These are phyloP conservation scores for Trypoxylus dichotomus DNA, from an alignment of 1,140 invertebrate species.

Conservation along the genomic window DNA sequence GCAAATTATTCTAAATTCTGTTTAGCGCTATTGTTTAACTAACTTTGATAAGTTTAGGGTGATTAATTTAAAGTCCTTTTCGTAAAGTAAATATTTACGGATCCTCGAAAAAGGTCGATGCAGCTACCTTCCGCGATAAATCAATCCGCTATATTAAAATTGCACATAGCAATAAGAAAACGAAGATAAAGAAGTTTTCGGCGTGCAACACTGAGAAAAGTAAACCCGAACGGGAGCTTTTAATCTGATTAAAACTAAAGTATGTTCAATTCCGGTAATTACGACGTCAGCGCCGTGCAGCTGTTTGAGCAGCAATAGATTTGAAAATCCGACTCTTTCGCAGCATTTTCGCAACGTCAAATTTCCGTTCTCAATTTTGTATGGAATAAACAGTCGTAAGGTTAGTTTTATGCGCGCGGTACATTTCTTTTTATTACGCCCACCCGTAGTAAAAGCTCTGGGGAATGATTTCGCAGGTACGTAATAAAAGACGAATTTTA, in stretches of 20 bases:
- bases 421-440: not conserved
- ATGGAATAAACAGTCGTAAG: not conserved
- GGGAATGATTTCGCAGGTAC: not conserved
- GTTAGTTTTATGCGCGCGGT: not conserved
- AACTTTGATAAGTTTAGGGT: too few relatives aligned
- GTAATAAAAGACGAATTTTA: conserved; percentile 1
- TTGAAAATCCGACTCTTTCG: not conserved
- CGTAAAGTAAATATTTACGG: too few relatives aligned
- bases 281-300: not conserved
- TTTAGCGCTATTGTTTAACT: too few relatives aligned
- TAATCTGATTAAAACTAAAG: conserved; percentile 1
- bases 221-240: not conserved
- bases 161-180: not conserved
- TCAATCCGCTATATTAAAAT: not conserved
- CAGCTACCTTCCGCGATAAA: not conserved
- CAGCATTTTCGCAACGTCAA: not conserved
- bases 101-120: too few relatives aligned
- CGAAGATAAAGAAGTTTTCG: not conserved
- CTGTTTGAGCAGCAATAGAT: not conserved
- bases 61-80: too few relatives aligned
- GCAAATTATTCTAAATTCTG: too few relatives aligned
- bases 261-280: not conserved
- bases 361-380: not conserved
- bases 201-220: not conserved
- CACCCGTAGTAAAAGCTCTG: not conserved